A percentile compares a stretch with the other conserved stretches of the same genome.
Evolutionary conservation across 2,113 vertebrate genomes (phyloP).

Genomic region (Mola mola): DNA sequence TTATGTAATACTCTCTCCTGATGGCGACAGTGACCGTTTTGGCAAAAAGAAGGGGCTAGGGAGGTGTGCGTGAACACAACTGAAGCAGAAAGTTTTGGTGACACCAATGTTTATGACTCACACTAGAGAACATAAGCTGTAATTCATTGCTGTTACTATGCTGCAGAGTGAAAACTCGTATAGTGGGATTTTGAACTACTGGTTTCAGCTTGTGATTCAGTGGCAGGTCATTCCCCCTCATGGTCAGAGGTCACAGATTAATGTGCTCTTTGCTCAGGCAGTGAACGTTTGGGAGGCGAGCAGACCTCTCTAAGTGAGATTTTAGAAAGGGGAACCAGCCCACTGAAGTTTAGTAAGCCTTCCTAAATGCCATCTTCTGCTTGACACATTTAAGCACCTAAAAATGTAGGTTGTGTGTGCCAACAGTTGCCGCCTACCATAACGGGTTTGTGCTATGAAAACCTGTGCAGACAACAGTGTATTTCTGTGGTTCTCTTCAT

Average conservation of each 20-base stretch:
- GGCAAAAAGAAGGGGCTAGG: neutral
- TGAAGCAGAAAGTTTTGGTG: conserved; percentile 13
- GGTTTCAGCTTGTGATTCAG: conserved; percentile 24
- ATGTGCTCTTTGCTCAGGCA: conserved; percentile 3
- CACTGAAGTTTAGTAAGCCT: no score
- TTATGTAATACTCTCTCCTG: conserved; percentile 2
- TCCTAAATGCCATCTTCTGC: no score
- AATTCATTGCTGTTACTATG: conserved; percentile 50
- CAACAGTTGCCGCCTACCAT: no score
- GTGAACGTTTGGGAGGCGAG: conserved; percentile 15
- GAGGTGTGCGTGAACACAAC: neutral
- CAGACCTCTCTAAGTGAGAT: neutral
- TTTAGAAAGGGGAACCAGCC: neutral
- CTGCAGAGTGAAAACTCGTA: neutral
- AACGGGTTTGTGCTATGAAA: no score
- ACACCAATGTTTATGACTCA: conserved; percentile 37
- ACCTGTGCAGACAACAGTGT: no score
- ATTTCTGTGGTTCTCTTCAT: no score
- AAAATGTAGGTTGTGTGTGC: no score
- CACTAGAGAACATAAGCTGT: conserved; percentile 10
- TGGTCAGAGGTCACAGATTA: conserved; percentile 44
- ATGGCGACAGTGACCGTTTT: conserved; percentile 1
- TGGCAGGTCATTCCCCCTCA: conserved; percentile 6
- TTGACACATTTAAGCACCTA: no score
- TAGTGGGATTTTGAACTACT: conserved; percentile 25